Evolutionary conservation across 2,113 vertebrate species (phyloP).

Genomic region (Bos indicus): DNA sequence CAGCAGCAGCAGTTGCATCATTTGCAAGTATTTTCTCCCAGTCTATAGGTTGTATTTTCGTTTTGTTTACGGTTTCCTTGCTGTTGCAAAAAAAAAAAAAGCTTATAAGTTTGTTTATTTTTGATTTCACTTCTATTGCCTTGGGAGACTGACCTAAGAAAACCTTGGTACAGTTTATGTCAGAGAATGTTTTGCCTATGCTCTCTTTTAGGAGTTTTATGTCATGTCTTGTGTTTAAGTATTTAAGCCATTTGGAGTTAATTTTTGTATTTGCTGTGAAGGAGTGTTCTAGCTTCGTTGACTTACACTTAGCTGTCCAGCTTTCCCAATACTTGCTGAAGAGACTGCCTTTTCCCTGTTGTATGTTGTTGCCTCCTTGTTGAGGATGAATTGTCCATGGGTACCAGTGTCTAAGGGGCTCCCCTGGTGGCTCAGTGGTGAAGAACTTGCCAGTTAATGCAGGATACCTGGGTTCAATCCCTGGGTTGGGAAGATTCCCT

Average conservation of each 20-base stretch:
- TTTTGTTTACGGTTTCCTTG: background rate
- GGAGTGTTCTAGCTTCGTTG: background rate
- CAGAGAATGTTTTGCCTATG: background rate
- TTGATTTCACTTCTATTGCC: background rate
- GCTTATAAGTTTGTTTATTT: background rate
- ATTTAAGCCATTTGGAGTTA: background rate
- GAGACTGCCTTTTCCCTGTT: background rate
- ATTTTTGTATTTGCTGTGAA: background rate
- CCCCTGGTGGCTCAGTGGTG: background rate
- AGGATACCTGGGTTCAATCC: background rate
- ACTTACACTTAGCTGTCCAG: background rate
- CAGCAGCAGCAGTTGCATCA: background rate
- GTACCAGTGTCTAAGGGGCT: background rate
- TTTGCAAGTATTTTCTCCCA: background rate
- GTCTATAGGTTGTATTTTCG: background rate
- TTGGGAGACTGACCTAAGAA: background rate
- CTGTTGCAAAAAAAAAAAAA: background rate
- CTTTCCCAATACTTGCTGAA: background rate
- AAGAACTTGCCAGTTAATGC: background rate
- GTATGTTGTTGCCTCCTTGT: background rate
- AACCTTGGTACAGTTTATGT: background rate
- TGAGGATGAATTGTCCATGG: background rate
- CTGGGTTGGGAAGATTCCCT: background rate
- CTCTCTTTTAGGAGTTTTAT: background rate
- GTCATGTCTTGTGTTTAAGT: background rate